Evolutionary conservation across 2,888 invertebrate species (phyloP).

Genomic region (Andrena dorsata): DNA sequence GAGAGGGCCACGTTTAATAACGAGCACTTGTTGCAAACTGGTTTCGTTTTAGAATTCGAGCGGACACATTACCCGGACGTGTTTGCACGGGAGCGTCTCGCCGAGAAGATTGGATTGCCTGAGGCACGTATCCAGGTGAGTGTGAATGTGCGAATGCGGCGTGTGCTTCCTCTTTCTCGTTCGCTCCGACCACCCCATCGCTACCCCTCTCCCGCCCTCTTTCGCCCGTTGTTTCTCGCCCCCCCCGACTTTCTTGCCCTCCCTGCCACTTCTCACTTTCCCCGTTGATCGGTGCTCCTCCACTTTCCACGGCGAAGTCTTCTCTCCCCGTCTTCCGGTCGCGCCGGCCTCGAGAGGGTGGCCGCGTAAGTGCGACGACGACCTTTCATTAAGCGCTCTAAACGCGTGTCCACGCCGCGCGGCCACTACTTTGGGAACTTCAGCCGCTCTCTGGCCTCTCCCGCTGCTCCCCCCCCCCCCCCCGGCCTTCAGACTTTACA

Average conservation of each 20-base stretch:
- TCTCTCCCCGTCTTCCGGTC: neutral
- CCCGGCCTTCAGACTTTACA: conserved; percentile 1
- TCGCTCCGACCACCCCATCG: conserved; percentile 61
- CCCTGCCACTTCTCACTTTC: conserved; percentile 55
- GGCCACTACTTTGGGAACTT: conserved; percentile 57
- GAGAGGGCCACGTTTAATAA: conserved; percentile 67
- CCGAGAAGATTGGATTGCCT: conserved; percentile 98
- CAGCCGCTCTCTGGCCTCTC: conserved; percentile 22
- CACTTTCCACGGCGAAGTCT: conserved; percentile 24
- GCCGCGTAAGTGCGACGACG: conserved; percentile 71
- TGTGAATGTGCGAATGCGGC: conserved; percentile 86
- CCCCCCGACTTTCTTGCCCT: conserved; percentile 36
- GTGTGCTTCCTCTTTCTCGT: conserved; percentile 76
- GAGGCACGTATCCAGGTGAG: conserved; percentile 99
- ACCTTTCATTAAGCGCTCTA: conserved; percentile 76
- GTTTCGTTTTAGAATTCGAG: conserved; percentile 93
- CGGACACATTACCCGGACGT: conserved; percentile 99
- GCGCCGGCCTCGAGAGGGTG: conserved; percentile 52
- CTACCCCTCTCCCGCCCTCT: conserved; percentile 12
- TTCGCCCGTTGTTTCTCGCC: neutral
- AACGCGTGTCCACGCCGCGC: conserved; percentile 73
- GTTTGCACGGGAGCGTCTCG: conserved; percentile 97
- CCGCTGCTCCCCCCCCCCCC: neutral
- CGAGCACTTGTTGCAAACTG: conserved; percentile 80
- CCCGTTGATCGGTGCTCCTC: conserved; percentile 18